These are phyloP conservation scores for Menidia beryllina DNA, from an alignment of 2,113 vertebrate species.

Conservation along the genomic window DNA sequence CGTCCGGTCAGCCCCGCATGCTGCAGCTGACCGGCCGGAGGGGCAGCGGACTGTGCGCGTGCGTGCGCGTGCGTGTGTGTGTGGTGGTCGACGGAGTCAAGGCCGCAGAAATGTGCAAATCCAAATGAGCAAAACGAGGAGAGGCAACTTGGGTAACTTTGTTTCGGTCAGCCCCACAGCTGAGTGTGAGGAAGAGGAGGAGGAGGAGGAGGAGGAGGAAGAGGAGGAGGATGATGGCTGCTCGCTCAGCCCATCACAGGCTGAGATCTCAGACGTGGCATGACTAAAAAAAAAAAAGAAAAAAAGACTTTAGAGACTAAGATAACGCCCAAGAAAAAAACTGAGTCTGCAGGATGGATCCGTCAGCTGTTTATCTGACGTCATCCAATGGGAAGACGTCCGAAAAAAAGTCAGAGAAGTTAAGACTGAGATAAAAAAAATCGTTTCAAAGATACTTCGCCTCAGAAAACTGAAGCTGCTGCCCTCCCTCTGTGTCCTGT, in stretches of 20 bases:
- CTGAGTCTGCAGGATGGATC: conserved; percentile 16
- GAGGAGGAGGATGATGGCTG: conserved; percentile 24
- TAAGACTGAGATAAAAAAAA: background rate
- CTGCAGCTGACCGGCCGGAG: conserved; percentile 32
- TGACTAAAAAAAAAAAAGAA: conserved; percentile 24
- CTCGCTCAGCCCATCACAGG: conserved; percentile 55
- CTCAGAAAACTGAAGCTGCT: background rate
- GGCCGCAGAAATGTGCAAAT: background rate
- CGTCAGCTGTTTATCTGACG: background rate
- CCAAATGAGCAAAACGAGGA: background rate
- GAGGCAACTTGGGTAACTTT: conserved; percentile 53
- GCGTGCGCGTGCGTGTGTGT: background rate
- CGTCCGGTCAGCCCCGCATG: conserved; percentile 72
- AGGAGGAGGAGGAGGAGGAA: conserved; percentile 17
- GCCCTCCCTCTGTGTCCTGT: background rate
- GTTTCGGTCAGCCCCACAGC: conserved; percentile 5
- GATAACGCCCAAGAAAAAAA: conserved; percentile 32
- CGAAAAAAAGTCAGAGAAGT: background rate
- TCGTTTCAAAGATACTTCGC: background rate
- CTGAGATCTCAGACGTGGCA: conserved; percentile 77
- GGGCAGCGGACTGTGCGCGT: background rate
- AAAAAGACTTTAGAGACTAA: conserved; percentile 9
- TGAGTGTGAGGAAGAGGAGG: conserved; percentile 20
- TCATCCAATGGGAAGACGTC: background rate
- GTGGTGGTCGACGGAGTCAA: background rate